phyloP scores from a whole-genome alignment of 2,113 vertebrate species.

The Etheostoma cragini region DNA sequence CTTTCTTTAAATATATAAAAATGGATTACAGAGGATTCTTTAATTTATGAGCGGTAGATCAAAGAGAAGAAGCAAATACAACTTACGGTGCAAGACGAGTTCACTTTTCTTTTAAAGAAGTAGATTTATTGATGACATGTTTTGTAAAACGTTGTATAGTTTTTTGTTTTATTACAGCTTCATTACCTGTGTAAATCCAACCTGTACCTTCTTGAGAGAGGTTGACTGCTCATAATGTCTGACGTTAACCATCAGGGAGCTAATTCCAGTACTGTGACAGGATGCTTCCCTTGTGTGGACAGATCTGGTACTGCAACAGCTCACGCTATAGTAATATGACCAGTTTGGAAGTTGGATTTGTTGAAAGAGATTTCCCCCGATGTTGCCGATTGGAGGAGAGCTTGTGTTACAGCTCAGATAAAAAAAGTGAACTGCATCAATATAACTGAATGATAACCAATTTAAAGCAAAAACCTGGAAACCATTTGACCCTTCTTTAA shows the following conservation, averaged over 20 bases:
- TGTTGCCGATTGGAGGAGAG: background rate
- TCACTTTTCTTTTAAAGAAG: background rate
- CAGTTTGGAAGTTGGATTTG: too few species aligned
- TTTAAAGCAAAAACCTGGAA: background rate
- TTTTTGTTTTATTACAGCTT: background rate
- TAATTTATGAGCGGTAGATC: background rate
- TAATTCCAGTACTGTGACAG: background rate
- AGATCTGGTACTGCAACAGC: constrained; percentile 19
- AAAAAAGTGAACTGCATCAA: background rate
- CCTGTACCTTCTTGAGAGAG: background rate
- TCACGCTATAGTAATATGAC: background rate
- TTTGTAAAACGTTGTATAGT: background rate
- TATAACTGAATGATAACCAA: background rate
- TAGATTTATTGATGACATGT: background rate
- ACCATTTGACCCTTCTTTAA: background rate
- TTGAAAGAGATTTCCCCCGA: background rate
- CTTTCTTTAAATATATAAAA: background rate
- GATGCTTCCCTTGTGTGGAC: constrained; percentile 64
- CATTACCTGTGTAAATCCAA: background rate
- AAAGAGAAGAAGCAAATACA: background rate
- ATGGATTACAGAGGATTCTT: constrained; percentile 4
- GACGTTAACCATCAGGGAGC: background rate
- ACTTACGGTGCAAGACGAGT: background rate
- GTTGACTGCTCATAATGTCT: background rate
- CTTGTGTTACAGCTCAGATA: background rate